Evolutionary conservation across 2,113 vertebrate genomes (phyloP).

Genomic region (Anoplopoma fimbria): DNA sequence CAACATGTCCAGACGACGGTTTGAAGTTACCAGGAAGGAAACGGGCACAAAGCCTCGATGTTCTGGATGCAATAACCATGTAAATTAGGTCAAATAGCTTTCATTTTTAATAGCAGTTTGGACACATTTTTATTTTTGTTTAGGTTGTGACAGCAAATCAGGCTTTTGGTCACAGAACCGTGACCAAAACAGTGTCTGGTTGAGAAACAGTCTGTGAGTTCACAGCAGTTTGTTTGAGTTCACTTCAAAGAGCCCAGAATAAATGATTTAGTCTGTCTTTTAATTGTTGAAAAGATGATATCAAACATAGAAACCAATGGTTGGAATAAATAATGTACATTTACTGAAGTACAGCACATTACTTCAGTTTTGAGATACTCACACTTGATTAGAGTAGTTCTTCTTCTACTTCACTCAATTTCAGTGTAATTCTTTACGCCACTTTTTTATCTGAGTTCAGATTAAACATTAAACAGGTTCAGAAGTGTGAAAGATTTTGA

Average conservation of each 20-base stretch:
- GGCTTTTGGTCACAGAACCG: too few relatives aligned
- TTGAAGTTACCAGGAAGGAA: too few relatives aligned
- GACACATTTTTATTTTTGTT: too few relatives aligned
- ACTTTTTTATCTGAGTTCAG: neutral
- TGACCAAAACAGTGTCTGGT: too few relatives aligned
- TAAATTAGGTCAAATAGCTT: too few relatives aligned
- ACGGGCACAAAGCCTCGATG: too few relatives aligned
- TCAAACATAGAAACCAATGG: neutral
- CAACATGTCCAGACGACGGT: neutral
- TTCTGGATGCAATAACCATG: too few relatives aligned
- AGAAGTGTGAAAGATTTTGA: neutral
- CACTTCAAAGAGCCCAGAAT: neutral
- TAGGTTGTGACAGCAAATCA: too few relatives aligned
- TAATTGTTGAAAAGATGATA: neutral
- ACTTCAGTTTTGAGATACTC: neutral
- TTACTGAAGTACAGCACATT: neutral
- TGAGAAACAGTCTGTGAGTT: neutral
- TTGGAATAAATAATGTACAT: neutral
- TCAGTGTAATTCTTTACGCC: neutral
- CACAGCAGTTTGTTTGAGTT: too few relatives aligned
- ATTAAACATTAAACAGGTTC: neutral
- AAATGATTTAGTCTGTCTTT: too few relatives aligned
- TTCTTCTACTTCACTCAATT: neutral
- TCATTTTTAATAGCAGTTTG: too few relatives aligned
- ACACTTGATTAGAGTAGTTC: too few relatives aligned